Conservation (phyloP, 1,140 invertebrate genomes). For the Oryzaephilus surinamensis region DNA sequence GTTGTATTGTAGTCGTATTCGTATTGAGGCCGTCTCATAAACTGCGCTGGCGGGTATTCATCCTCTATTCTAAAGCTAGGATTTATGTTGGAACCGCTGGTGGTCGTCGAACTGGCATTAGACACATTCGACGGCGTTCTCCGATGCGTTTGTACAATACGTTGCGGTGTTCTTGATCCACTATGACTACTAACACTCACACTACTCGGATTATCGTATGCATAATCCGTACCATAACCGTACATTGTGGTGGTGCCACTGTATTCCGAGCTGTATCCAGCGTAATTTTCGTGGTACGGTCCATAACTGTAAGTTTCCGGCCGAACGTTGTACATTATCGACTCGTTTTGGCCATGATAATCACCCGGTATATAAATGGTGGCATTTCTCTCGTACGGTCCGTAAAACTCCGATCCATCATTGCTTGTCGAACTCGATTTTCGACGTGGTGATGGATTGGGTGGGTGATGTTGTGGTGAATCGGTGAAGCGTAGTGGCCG, state of each 20-base stretch:
- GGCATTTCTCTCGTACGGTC: slow-evolving; percentile 39
- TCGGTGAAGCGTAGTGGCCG: slow-evolving; percentile 66
- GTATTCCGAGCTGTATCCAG: slow-evolving; percentile 34
- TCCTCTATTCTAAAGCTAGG: slow-evolving; percentile 55
- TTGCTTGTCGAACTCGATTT: slow-evolving; percentile 56
- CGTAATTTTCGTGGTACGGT: slow-evolving; percentile 25
- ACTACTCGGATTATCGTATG: slow-evolving; percentile 48
- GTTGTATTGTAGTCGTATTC: slow-evolving; percentile 37
- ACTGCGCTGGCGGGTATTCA: slow-evolving; percentile 43
- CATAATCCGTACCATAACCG: slow-evolving; percentile 37
- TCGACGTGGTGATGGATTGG: slow-evolving; percentile 58
- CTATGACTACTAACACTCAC: slow-evolving; percentile 38
- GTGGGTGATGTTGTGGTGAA: slow-evolving; percentile 59
- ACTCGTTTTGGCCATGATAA: slow-evolving; percentile 33
- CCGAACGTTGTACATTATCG: slow-evolving; percentile 4
- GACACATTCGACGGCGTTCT: slow-evolving; percentile 63
- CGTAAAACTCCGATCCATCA: slow-evolving; percentile 46
- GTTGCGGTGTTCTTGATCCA: slow-evolving; percentile 39
- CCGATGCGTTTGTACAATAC: slow-evolving; percentile 44
- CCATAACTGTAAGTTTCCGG: slow-evolving; percentile 21
- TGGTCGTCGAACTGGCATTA: slow-evolving; percentile 48
- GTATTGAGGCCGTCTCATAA: slow-evolving; percentile 33
- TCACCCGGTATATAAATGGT: slow-evolving; percentile 45
- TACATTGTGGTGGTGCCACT: slow-evolving; percentile 30
- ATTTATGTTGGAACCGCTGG: slow-evolving; percentile 38